phyloP scores from a whole-genome alignment of 2,113 vertebrate genomes.

The Proteles cristata region DNA sequence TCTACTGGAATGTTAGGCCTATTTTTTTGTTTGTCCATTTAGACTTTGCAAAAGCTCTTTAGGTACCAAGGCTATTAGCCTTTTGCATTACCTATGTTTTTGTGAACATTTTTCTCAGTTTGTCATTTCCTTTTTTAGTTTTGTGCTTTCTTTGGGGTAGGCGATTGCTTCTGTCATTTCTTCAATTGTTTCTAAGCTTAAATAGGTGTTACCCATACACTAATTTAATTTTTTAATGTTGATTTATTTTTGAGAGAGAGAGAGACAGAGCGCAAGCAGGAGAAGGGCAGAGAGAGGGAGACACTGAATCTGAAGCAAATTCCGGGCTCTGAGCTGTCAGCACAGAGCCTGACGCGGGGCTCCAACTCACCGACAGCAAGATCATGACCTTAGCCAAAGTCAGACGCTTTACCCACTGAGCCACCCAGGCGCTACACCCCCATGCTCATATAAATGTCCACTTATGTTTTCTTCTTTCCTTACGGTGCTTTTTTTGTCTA shows the following conservation, averaged over 20 bases:
- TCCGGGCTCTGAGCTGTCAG: no score
- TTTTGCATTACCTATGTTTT: background rate
- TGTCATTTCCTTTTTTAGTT: background rate
- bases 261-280: no score
- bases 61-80: background rate
- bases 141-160: background rate
- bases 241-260: no score
- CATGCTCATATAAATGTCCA: constrained; percentile 1
- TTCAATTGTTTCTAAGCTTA: background rate
- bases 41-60: background rate
- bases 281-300: no score
- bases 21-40: background rate
- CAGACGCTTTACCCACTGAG: no score
- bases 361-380: no score
- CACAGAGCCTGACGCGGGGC: no score
- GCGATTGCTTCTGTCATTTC: background rate
- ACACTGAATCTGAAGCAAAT: no score
- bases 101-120: background rate
- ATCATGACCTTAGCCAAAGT: no score
- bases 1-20: background rate
- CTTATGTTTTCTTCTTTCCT: background rate
- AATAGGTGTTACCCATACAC: background rate
- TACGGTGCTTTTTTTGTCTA: background rate
- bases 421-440: no score
- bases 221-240: background rate